Base-by-base conservation (phyloP, 2,113 vertebrate genomes). In the Ctenomys sociabilis region DNA sequence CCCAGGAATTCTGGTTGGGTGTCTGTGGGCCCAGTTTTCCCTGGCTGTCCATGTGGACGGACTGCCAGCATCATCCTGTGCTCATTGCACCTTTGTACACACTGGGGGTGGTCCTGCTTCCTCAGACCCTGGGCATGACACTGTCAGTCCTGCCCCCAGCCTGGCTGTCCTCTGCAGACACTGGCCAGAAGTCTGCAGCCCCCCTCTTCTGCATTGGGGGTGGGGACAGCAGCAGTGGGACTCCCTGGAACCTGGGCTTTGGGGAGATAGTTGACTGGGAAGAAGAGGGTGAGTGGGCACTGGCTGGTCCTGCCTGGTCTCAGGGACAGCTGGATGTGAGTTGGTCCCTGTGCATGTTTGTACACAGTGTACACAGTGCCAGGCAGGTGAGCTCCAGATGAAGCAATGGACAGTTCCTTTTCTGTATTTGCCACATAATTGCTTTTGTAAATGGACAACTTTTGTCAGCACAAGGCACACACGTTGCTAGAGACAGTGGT, bases 1-100 rank as follows among this genome's bases (percentile, higher is more conserved):
- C 45, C 17, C 7, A 0, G 28, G 10, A 4, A 59, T 1, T 37
- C 24, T 10, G 37, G 2, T 8, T 5, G 43, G 61, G 66, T 24
- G 30, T 5, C 8, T 84, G 40, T 73, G 59, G 64, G 85, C 40
- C 86, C 54, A 1, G 22, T 6, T 75, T 59, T 83, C 35, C 68
- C 81, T 3, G 52, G 30, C n/a, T 43, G 26, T 32, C 30, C 57
- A 0, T 13, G 32, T 26, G 28, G 45, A 37, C 24, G 21, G 61
- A 17, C 43, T 1, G 0, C 37, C 14, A 1, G 1, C 28, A 43
- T 12, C 75, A 49, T 40, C 43, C 30, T 30, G 28, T 6, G 28
- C 13, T 77, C 70, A 11, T 24, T 45, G 26, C 26, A 37, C 26
- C 73, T 14, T 49, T 78, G 75, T 17, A 6, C 14, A 49, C 9